Evolutionary conservation across 2,797 vertebrate genomes (phyloP).

Genomic region (Eptatretus atami): DNA sequence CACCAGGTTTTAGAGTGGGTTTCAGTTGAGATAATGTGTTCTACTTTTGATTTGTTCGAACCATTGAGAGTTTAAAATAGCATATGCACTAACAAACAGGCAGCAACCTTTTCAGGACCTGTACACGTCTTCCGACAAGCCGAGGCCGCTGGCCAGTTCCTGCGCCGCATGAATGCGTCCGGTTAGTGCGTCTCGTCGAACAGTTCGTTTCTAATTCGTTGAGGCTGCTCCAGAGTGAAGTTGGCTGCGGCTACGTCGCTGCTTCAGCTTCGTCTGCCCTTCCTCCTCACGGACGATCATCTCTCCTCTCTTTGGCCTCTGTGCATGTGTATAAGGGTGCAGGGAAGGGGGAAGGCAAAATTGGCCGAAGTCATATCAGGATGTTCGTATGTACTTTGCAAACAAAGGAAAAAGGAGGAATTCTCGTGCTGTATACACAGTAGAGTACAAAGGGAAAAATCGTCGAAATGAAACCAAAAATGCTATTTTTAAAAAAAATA

Average conservation of each 20-base stretch:
- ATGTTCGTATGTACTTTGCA: background rate
- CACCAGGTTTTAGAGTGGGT: too few species aligned
- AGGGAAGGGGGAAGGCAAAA: background rate
- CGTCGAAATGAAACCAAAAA: too few species aligned
- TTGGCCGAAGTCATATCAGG: background rate
- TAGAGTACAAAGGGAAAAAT: too few species aligned
- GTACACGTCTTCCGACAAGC: conserved; percentile 43
- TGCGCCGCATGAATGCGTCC: conserved; percentile 51
- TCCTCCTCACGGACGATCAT: conserved; percentile 72
- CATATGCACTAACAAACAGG: too few species aligned
- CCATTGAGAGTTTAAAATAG: too few species aligned
- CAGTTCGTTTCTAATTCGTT: conserved; percentile 61
- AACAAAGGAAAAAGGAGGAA: too few species aligned
- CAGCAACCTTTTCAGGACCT: conserved; percentile 21
- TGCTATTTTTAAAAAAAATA: too few species aligned
- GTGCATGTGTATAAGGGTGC: conserved; percentile 18
- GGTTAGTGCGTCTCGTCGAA: conserved; percentile 72
- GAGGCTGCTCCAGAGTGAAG: conserved; percentile 44
- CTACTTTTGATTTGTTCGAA: too few species aligned
- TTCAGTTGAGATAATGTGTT: too few species aligned
- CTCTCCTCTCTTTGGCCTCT: conserved; percentile 71
- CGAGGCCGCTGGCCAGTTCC: conserved; percentile 44
- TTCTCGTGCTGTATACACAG: too few species aligned
- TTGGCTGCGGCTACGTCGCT: conserved; percentile 48
- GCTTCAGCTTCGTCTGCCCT: conserved; percentile 64